Evolutionary conservation across 1,140 invertebrate species (phyloP), one percentile per base, ranked within the genome.

Genomic region (Drosophila subpulchrella): DNA sequence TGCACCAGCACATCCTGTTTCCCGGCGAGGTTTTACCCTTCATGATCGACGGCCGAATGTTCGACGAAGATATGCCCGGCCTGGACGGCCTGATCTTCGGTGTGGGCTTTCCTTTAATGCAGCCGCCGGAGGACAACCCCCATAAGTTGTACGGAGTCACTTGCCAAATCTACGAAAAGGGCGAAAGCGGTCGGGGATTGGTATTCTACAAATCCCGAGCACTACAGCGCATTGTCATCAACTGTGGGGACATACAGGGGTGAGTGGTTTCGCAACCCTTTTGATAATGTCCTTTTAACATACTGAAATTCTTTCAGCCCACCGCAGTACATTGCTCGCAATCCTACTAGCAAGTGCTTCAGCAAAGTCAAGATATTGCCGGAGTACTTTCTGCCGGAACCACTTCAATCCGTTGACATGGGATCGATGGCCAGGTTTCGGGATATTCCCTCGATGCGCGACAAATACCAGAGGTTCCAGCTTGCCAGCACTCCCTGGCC

Each of bases 21-120:
- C 96, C 96, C 27, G 96, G 96, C 7, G 95, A 96, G 91, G 96
- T 94, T 24, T 90, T 97, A 30, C 96, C 96, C 1, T 93, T 97
- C 20, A 94, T 95, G 68, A 93, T 96, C n/a, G 94, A 90, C 6
- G 85, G 78, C n/a, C 81, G 57, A 39, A 78, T 92, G 12, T 91
- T 91, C 11, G 82, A 88, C 13, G 75, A 81, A 0, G 83, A 90
- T 32, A 72, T 81, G 48, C 47, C 72, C 15, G 84, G 84, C 20
- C 77, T 72, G 12, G 84, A 89, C 67, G 91, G 91, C 3, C 44
- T 91, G 1, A 81, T 91, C 0, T 92, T 92, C 62, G 91, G 82
- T 7, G 75, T 92, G 3, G 83, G 74, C 15, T 92, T 92, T 27
- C 89, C 86, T 0, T 48, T 75, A 6, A 67, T 91, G 70, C 68